These are phyloP conservation scores for Tangara arthus DNA, from an alignment of 2,797 vertebrate species.

Conservation along the genomic window DNA sequence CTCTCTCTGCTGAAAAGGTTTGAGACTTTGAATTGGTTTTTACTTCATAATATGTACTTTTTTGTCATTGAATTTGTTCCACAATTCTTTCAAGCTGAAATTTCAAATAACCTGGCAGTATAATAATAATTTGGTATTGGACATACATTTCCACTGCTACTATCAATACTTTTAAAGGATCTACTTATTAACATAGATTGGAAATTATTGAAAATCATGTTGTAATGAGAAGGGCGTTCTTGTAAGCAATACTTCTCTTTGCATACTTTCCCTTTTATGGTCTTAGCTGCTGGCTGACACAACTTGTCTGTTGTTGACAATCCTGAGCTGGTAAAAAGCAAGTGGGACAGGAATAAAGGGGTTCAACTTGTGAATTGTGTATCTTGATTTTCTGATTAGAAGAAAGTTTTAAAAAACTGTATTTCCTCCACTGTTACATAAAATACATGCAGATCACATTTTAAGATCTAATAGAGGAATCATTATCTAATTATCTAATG, in stretches of 20 bases:
- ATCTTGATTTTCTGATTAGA: not conserved
- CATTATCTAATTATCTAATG: not conserved
- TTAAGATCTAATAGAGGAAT: not conserved
- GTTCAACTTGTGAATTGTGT: not conserved
- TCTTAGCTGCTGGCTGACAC: not conserved
- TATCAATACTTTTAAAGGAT: not conserved
- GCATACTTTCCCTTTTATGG: not conserved
- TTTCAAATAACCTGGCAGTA: not conserved
- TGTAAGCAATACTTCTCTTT: not conserved
- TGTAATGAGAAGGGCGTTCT: not conserved
- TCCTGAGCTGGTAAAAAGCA: not conserved
- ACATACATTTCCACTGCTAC: not conserved
- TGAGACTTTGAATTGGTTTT: not conserved
- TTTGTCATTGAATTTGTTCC: not conserved
- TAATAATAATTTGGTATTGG: not conserved
- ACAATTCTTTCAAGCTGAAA: not conserved
- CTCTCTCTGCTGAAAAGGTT: not conserved
- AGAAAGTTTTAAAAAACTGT: not conserved
- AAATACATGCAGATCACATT: not conserved
- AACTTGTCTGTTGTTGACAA: not conserved
- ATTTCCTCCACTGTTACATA: not conserved
- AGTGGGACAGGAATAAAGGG: not conserved
- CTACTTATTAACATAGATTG: not conserved
- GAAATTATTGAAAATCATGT: not conserved
- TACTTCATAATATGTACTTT: not conserved